Base-by-base conservation (phyloP, 2,113 vertebrate species). In the Sorex araneus region DNA sequence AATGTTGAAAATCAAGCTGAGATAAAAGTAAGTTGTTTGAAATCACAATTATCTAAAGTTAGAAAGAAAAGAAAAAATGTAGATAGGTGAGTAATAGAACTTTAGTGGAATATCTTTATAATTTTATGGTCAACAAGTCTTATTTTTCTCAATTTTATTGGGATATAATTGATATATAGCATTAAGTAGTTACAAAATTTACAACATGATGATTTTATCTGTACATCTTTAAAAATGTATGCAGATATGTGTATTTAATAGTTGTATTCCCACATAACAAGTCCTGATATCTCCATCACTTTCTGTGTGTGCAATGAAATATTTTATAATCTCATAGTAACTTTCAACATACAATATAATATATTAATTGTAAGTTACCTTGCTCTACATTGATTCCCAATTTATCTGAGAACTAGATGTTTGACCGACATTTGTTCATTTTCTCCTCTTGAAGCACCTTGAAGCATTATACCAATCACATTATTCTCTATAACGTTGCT, bases 1-100 rank as follows among this genome's bases (percentile, higher is more conserved):
- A 99, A 99, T 97, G 95, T 98, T 96, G 96, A 97, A 97, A 99
- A 99, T 96, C 99, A 99, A 96, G 98, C 98, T 84, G 98, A 98
- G 90, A 97, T 99, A 95, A 99, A 99, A 98, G 99, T 99, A 97
- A 91, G 95, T 87, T 83, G 87, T 77, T 30, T 87, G 27, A 92
- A 66, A 79, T 36, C 84, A 93, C 77, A 90, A 94, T 94, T 71
- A 18, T 30, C 23, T 69, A 45, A 71, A 8, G n/a, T 93, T 92
- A 71, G 4, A 89, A 66, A 60, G 67, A 32, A 87, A 84, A 4
- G 47, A 25, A 77, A 89, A 87, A 81, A 6, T 54, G 63, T 18
- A 30, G 19, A 78, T 32, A 87, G 50, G 5, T 9, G 76, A 70
- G 16, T 81, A 57, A 28, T 76, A 3, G 78, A 84, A 70, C 32